Conservation (phyloP, 2,797 vertebrate genomes). For the Petrocephalus schoutedeni region DNA sequence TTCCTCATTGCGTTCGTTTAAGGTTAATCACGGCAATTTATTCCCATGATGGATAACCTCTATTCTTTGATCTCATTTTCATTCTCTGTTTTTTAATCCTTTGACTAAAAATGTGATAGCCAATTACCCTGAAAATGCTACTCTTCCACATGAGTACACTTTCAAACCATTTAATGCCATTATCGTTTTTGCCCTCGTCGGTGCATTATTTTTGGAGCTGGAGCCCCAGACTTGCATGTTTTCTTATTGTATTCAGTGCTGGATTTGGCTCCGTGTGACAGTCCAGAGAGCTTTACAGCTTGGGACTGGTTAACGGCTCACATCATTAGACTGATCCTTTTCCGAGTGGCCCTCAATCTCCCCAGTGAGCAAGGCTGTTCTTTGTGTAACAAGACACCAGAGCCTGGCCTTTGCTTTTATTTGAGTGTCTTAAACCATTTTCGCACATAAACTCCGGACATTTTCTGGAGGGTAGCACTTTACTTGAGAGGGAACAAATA, state of each 20-base stretch:
- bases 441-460: not conserved
- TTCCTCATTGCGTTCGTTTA: not conserved
- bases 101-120: not conserved
- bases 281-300: not conserved
- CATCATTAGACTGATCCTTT: not conserved
- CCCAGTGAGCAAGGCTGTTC: not conserved
- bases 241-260: not conserved
- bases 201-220: not conserved
- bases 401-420: not conserved
- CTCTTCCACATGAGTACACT: not conserved
- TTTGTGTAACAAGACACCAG: not conserved
- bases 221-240: not conserved
- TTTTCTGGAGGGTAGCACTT: not conserved
- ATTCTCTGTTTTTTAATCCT: not conserved
- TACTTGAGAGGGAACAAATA: not conserved
- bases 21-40: not conserved
- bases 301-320: not conserved
- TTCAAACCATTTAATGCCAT: conserved; percentile 3
- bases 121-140: conserved; percentile 9
- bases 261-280: not conserved
- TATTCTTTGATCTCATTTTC: not conserved
- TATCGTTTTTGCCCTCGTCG: not conserved
- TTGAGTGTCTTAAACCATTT: not conserved
- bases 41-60: not conserved
- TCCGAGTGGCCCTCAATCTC: not conserved